Percentiles rank a stretch among this genome's conserved stretches.
Evolutionary conservation across 2,113 vertebrate species (phyloP).

Genomic region (Accipiter cooperii): DNA sequence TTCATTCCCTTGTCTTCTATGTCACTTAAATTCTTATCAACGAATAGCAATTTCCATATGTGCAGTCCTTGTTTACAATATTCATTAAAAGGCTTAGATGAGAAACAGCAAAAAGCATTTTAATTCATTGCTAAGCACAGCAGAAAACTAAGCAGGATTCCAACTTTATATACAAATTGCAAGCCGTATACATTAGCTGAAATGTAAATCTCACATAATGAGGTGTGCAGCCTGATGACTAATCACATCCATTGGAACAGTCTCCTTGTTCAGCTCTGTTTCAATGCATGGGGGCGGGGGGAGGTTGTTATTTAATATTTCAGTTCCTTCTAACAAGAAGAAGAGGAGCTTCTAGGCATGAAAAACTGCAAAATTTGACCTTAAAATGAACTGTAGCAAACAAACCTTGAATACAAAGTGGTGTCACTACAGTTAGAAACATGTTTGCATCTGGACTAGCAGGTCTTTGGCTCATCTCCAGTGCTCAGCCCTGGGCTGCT

Average conservation of each 20-base stretch:
- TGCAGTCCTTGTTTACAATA: neutral
- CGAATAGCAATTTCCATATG: neutral
- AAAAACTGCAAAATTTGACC: neutral
- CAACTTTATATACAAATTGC: constrained; percentile 20
- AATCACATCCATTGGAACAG: neutral
- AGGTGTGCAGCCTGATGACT: neutral
- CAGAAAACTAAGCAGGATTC: constrained; percentile 42
- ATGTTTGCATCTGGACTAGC: neutral
- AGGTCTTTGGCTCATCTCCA: neutral
- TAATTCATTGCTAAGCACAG: constrained; percentile 34
- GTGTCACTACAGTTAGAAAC: neutral
- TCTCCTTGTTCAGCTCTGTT: neutral
- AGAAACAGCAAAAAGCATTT: neutral
- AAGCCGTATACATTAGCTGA: neutral
- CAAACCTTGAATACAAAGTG: neutral
- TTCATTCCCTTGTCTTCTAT: neutral
- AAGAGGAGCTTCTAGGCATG: neutral
- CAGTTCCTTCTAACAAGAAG: neutral
- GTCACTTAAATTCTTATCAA: neutral
- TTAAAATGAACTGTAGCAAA: neutral
- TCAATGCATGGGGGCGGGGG: neutral
- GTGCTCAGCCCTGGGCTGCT: neutral
- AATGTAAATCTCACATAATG: constrained; percentile 40
- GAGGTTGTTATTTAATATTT: neutral
- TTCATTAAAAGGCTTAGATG: constrained; percentile 1